Conservation (phyloP, 2,113 vertebrate species). For the Dolichallabes microphthalmus region DNA sequence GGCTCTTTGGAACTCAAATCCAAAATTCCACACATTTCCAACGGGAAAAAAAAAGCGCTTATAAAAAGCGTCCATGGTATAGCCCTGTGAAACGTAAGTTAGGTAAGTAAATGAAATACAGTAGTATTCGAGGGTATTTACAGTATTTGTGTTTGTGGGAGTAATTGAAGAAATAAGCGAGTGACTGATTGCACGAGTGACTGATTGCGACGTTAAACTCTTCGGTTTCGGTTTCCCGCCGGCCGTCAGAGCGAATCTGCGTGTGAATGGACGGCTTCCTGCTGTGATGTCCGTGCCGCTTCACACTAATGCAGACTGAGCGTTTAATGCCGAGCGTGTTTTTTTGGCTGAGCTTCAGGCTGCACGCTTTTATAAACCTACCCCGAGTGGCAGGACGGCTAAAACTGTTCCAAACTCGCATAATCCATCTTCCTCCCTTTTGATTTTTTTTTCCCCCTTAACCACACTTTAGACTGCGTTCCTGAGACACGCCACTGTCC, state of each 20-base stretch:
- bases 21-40: not conserved
- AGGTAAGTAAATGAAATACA: not conserved
- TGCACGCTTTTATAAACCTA: constrained; percentile 5
- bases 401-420: not conserved
- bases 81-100: not conserved
- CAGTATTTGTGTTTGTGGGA: not conserved
- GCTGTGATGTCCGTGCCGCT: not conserved
- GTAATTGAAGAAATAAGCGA: not conserved
- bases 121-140: not conserved
- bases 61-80: not conserved
- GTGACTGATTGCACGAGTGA: not conserved
- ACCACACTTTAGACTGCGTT: not conserved
- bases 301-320: constrained; percentile 14
- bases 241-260: not conserved
- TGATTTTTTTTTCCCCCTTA: not conserved
- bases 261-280: not conserved
- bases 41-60: not conserved
- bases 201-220: not conserved
- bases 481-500: not conserved
- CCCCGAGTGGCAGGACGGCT: not conserved
- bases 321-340: not conserved
- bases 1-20: not conserved
- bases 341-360: constrained; percentile 12
- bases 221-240: not conserved
- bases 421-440: constrained; percentile 13